Evolutionary conservation across 2,888 invertebrate genomes (phyloP).

Genomic region (Aspidapion aeneum): DNA sequence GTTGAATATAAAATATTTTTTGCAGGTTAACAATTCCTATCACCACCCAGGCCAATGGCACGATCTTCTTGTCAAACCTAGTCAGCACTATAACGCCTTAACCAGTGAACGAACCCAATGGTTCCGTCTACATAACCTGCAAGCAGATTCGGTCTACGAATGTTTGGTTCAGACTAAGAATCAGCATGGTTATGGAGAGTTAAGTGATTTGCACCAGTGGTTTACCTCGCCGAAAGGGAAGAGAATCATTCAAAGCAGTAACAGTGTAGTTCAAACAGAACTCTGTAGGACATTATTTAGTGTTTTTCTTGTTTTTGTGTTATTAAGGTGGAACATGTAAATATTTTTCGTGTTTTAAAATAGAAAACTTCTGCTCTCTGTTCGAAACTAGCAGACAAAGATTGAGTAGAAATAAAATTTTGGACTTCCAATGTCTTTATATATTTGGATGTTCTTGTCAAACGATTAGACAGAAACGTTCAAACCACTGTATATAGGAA

Average conservation of each 20-base stretch:
- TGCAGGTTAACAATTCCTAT: slow-evolving; percentile 52
- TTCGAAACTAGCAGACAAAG: too few relatives aligned
- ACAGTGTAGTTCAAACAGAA: background rate
- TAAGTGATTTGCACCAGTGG: slow-evolving; percentile 55
- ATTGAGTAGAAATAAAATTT: too few relatives aligned
- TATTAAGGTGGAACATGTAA: too few relatives aligned
- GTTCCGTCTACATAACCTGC: slow-evolving; percentile 50
- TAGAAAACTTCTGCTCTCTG: too few relatives aligned
- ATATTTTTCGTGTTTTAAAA: too few relatives aligned
- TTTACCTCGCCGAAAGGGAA: slow-evolving; percentile 47
- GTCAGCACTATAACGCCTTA: slow-evolving; percentile 42
- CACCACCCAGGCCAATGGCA: slow-evolving; percentile 54
- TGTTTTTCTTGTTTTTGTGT: too few relatives aligned
- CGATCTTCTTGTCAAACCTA: slow-evolving; percentile 50
- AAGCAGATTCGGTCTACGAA: slow-evolving; percentile 54
- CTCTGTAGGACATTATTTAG: background rate
- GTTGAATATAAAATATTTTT: too few relatives aligned
- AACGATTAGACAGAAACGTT: too few relatives aligned
- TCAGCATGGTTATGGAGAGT: slow-evolving; percentile 55
- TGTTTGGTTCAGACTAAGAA: slow-evolving; percentile 56
- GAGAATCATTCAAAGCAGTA: slow-evolving; percentile 27
- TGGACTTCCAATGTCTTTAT: too few relatives aligned
- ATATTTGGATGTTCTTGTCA: too few relatives aligned
- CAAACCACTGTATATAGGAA: too few relatives aligned
- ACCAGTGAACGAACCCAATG: slow-evolving; percentile 46